Percentiles rank a stretch among this genome's conserved stretches.
Conservation (phyloP, 2,888 invertebrate species). For the Alloplasta piceator region DNA sequence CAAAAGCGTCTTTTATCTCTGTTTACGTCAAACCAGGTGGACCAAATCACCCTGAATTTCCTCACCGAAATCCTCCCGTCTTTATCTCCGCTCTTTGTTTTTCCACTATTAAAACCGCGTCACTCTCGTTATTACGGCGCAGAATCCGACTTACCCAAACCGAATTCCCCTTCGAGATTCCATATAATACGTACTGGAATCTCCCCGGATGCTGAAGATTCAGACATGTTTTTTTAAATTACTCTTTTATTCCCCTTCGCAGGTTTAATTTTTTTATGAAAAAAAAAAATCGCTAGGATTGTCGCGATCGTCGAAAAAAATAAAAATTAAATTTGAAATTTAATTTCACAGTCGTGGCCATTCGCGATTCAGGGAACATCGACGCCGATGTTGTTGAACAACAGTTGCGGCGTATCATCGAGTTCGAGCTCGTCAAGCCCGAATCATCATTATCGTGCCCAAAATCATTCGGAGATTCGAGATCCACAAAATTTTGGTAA, state of each 20-base stretch:
- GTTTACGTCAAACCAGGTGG: slow-evolving; percentile 79
- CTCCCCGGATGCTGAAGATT: no score
- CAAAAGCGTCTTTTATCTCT: slow-evolving; percentile 69
- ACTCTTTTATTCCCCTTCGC: no score
- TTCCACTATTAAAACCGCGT: slow-evolving; percentile 71
- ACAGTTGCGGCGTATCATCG: slow-evolving; percentile 75
- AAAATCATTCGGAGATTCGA: slow-evolving; percentile 71
- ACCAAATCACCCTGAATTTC: slow-evolving; percentile 74
- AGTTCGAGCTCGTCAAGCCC: slow-evolving; percentile 72
- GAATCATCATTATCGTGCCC: slow-evolving; percentile 71
- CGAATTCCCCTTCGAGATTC: no score
- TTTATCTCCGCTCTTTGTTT: slow-evolving; percentile 47
- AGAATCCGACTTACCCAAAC: slow-evolving; percentile 7
- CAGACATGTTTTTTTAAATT: no score
- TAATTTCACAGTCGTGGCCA: slow-evolving; percentile 90
- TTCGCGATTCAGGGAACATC: slow-evolving; percentile 87
- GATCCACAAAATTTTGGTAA: slow-evolving; percentile 75
- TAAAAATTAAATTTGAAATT: neutral
- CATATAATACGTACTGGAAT: no score
- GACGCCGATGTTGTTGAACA: slow-evolving; percentile 73
- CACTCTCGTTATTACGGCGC: slow-evolving; percentile 69
- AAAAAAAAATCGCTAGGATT: neutral
- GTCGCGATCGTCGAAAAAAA: neutral
- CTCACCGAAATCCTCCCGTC: slow-evolving; percentile 37
- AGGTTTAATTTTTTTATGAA: no score